phyloP scores from a whole-genome alignment of 2,113 vertebrate species.

The Rhegmatorhina hoffmannsi region DNA sequence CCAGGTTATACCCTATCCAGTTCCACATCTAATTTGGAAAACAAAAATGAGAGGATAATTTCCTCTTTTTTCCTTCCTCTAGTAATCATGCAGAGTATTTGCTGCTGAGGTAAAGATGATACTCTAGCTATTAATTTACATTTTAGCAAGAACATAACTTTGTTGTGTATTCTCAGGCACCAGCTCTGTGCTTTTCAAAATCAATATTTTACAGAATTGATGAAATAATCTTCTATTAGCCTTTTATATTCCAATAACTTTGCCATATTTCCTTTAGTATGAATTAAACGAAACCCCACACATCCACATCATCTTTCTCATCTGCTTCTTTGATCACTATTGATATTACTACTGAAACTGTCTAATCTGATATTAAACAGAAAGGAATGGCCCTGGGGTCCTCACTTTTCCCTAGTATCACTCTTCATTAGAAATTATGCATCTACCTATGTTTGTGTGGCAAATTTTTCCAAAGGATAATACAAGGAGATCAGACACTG shows the following conservation, averaged over 20 bases:
- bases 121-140: not conserved
- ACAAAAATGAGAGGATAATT: not conserved
- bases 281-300: not conserved
- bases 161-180: not conserved
- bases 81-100: not conserved
- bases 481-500: fast-evolving
- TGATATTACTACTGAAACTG: not conserved
- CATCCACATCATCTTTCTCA: not conserved
- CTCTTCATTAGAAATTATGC: not conserved
- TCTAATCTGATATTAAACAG: not conserved
- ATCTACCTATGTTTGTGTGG: not conserved
- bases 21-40: not conserved
- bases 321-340: not conserved
- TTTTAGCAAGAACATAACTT: not conserved
- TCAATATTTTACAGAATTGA: not conserved
- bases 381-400: not conserved
- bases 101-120: not conserved
- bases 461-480: not conserved
- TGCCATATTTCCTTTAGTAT: not conserved
- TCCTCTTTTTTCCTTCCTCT: not conserved
- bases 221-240: not conserved
- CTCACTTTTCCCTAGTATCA: not conserved
- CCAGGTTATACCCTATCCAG: not conserved
- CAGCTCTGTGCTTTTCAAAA: not conserved
- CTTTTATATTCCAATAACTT: not conserved